These are phyloP conservation scores for Campaea margaritaria DNA, from an alignment of 2,888 invertebrate genomes.

Conservation along the genomic window DNA sequence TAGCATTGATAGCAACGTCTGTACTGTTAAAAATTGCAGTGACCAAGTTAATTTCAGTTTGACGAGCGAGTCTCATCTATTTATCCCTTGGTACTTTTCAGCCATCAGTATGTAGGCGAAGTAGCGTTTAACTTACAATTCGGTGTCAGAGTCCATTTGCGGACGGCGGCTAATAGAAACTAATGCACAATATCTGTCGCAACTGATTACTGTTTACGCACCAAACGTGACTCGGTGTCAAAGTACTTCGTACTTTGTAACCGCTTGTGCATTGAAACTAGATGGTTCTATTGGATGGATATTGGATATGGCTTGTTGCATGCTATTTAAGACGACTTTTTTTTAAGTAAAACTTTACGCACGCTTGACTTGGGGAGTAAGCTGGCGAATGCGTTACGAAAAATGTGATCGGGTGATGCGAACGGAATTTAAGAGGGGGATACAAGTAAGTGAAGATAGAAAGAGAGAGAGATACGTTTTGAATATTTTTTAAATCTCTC, in stretches of 20 bases:
- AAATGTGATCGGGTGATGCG: too few relatives aligned
- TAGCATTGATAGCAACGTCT: too few relatives aligned
- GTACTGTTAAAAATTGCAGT: background rate
- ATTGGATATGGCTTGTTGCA: background rate
- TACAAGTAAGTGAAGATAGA: too few relatives aligned
- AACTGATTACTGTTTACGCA: conserved; percentile 72
- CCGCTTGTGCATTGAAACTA: conserved; percentile 6
- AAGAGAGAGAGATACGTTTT: too few relatives aligned
- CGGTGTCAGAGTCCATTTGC: conserved; percentile 59
- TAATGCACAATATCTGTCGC: conserved; percentile 73
- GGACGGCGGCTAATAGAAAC: conserved; percentile 63
- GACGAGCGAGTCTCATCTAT: background rate
- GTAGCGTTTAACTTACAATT: conserved; percentile 56
- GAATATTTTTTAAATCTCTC: too few relatives aligned
- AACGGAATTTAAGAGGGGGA: too few relatives aligned
- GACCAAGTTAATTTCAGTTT: background rate
- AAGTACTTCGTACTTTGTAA: conserved; percentile 36
- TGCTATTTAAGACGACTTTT: too few relatives aligned
- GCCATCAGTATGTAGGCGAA: conserved; percentile 26
- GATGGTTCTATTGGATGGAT: background rate
- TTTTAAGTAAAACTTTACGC: too few relatives aligned
- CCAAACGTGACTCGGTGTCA: conserved; percentile 61
- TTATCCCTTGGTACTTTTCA: conserved; percentile 4
- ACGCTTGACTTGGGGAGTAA: too few relatives aligned
- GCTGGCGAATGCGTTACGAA: too few relatives aligned